Evolutionary conservation across 1,140 invertebrate species (phyloP).

Genomic region (Sinonovacula constricta): DNA sequence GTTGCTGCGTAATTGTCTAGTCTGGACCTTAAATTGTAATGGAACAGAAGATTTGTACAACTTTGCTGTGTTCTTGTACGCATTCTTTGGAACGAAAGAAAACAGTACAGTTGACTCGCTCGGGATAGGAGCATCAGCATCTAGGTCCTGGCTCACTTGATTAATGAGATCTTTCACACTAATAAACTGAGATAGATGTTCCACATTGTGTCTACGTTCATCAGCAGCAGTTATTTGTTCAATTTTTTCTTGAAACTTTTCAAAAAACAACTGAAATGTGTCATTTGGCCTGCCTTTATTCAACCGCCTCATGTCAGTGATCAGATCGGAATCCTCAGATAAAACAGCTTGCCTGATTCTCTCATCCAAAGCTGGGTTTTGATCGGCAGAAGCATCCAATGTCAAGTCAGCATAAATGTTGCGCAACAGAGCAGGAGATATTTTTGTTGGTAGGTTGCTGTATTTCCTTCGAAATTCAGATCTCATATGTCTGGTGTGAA

Average conservation of each 20-base stretch:
- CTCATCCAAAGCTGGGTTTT: conserved; percentile 18
- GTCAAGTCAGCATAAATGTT: conserved; percentile 27
- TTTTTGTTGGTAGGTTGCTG: neutral
- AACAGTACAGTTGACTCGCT: conserved; percentile 43
- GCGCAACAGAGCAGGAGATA: conserved; percentile 15
- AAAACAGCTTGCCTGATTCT: conserved; percentile 8
- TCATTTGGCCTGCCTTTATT: conserved; percentile 34
- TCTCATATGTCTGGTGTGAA: conserved; percentile 11
- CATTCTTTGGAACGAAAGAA: conserved; percentile 47
- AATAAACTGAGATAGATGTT: conserved; percentile 21
- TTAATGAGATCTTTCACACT: conserved; percentile 30
- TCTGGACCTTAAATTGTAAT: conserved; percentile 48
- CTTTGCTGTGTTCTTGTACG: conserved; percentile 28
- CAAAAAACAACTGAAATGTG: conserved; percentile 22
- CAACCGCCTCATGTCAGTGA: conserved; percentile 25
- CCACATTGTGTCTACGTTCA: conserved; percentile 24
- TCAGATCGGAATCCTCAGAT: conserved; percentile 34
- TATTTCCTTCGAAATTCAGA: neutral
- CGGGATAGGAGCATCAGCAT: conserved; percentile 33
- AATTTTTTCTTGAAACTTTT: conserved; percentile 4
- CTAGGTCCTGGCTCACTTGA: neutral
- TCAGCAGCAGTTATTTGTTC: conserved; percentile 33
- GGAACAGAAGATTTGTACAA: conserved; percentile 25
- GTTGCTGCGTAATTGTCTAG: conserved; percentile 22
- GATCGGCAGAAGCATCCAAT: neutral